Evolutionary conservation across 2,113 vertebrate genomes (phyloP).

Genomic region (Cyprinodon variegatus): DNA sequence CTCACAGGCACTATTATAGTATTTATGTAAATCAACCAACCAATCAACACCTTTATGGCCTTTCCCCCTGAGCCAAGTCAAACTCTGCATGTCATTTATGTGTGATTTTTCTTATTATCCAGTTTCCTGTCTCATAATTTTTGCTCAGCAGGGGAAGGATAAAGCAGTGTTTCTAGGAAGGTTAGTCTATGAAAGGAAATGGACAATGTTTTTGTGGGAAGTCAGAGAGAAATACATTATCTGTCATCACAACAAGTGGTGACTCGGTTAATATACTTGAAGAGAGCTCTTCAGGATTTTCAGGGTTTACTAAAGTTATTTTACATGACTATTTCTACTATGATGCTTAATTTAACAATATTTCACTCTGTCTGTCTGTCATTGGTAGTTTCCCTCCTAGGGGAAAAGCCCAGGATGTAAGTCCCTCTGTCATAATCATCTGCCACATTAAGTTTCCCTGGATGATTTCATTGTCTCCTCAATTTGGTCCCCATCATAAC

Average conservation of each 20-base stretch:
- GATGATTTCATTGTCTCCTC: slow-evolving; percentile 53
- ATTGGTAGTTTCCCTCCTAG: slow-evolving; percentile 32
- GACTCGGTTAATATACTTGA: slow-evolving; percentile 3
- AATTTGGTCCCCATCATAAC: slow-evolving; percentile 45
- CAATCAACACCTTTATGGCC: slow-evolving; percentile 54
- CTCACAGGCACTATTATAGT: not conserved
- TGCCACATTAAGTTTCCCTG: slow-evolving; percentile 54
- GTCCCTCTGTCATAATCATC: slow-evolving; percentile 14
- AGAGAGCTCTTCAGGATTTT: not conserved
- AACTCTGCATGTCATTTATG: slow-evolving; percentile 19
- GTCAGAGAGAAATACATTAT: slow-evolving; percentile 49
- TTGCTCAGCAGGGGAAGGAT: slow-evolving; percentile 28
- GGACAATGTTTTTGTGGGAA: slow-evolving; percentile 27
- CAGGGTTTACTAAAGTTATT: not conserved
- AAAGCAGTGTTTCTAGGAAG: slow-evolving; percentile 4
- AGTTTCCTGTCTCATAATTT: slow-evolving; percentile 39
- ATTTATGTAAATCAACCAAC: slow-evolving; percentile 16
- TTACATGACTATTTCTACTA: not conserved
- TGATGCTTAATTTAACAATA: slow-evolving; percentile 13
- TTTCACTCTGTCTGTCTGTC: slow-evolving; percentile 9
- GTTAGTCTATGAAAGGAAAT: slow-evolving; percentile 5
- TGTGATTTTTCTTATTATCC: slow-evolving; percentile 26
- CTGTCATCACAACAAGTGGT: slow-evolving; percentile 8
- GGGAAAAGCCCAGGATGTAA: slow-evolving; percentile 16
- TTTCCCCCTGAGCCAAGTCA: slow-evolving; percentile 13